Evolutionary conservation across 2,888 invertebrate species (phyloP).

Genomic region (Liopterus haemorrhoidalis): DNA sequence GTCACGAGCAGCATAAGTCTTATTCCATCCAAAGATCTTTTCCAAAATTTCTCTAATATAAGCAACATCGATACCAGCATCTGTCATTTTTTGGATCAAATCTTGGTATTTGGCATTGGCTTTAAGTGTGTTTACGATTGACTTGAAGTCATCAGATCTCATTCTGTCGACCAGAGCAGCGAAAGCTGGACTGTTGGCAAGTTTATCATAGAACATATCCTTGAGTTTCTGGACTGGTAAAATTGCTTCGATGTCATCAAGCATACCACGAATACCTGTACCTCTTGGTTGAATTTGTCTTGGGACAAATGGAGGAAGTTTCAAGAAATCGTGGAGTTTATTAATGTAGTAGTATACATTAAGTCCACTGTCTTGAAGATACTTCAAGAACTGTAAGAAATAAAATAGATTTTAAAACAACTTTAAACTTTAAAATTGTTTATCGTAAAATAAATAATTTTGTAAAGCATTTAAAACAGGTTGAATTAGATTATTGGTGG

Average conservation of each 20-base stretch:
- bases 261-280: constrained; percentile 29
- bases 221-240: constrained; percentile 36
- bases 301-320: constrained; percentile 24
- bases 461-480: too few relatives aligned
- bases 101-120: constrained; percentile 21
- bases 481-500: too few relatives aligned
- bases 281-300: constrained; percentile 28
- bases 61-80: constrained; percentile 12
- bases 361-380: constrained; percentile 35
- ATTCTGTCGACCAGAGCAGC: constrained; percentile 31
- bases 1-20: background rate
- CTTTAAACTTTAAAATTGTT: too few relatives aligned
- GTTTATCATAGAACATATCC: constrained; percentile 35
- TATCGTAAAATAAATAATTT: too few relatives aligned
- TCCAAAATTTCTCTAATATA: constrained; percentile 13
- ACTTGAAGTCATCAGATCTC: constrained; percentile 30
- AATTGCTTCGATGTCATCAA: constrained; percentile 32
- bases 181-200: constrained; percentile 33
- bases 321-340: constrained; percentile 31
- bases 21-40: constrained; percentile 18
- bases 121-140: constrained; percentile 27
- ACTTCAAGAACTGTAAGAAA: constrained; percentile 30
- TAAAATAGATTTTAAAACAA: background rate
- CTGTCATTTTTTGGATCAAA: constrained; percentile 7
- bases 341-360: constrained; percentile 35